Evolutionary conservation across 2,888 invertebrate species (phyloP), one percentile per base, ranked within the genome.

Genomic region (Argyresthia goedartella): DNA sequence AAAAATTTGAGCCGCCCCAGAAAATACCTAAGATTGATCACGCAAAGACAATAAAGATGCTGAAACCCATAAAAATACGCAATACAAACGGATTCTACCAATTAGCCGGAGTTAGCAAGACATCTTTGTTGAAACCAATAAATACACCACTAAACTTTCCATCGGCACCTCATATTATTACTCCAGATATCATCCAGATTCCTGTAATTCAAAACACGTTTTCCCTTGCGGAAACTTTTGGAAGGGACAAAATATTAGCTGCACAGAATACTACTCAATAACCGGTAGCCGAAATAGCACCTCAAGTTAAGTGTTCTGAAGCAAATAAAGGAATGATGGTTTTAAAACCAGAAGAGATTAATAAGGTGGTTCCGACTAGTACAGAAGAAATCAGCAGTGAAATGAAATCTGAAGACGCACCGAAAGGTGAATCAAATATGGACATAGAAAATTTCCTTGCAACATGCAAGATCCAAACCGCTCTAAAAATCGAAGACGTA

Each of bases 341-440:
- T 56, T 69, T 86, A 54, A 85, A 82, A 63, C 85, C 85, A 0
- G 84, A 84, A 63, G 79, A 86, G 71, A 85, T 86, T 35, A 85
- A 85, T 59, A 66, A 76, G 59, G 74, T 71, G 39, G 25, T 25
- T 25, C 25, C 25, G 25, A 9, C 8, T 9, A 39, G 39, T n/a
- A 9, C 10, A n/a, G 9, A 9, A n/a, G 10, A 11, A n/a, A 11
- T 2, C 10, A 39, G n/a, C 39, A 11, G 10, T 9, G 39, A 39
- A n/a, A 8, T 39, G 39, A 39, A 48, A 48, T 8, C 9, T 7
- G 9, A 11, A 14, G 48, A 36, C 41, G 25, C 34, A n/a, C 11
- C 39, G 4, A 3, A 39, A n/a, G 10, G 3, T 10, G 33, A 46
- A 6, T 33, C n/a, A 11, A 25, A 63, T 34, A 58, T 63, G 54